Evolutionary conservation across 2,797 vertebrate species (phyloP).

Genomic region (Malurus leucopterus): DNA sequence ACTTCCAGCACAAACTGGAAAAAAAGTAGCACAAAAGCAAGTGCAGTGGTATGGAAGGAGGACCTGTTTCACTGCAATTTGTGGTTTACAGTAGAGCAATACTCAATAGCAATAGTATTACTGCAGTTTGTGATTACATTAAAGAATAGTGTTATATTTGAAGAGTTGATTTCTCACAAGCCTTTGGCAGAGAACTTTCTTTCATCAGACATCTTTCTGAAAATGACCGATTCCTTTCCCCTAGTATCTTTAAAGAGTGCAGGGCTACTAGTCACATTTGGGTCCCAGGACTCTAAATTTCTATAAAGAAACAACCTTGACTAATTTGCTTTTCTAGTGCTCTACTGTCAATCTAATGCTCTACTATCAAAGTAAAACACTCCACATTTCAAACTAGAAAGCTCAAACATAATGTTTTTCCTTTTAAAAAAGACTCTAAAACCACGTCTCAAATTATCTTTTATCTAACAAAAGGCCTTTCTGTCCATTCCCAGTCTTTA

Average conservation of each 20-base stretch:
- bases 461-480: background rate
- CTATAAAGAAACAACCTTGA: background rate
- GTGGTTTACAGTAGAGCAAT: background rate
- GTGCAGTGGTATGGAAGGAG: background rate
- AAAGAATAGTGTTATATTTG: background rate
- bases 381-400: background rate
- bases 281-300: background rate
- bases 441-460: fast-evolving
- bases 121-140: background rate
- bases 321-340: background rate
- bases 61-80: background rate
- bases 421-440: background rate
- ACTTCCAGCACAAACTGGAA: background rate
- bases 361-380: background rate
- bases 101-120: background rate
- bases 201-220: background rate
- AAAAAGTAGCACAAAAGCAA: background rate
- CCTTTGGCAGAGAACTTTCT: background rate
- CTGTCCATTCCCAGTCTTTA: background rate
- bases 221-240: background rate
- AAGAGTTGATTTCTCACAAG: background rate
- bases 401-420: background rate
- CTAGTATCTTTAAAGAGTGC: background rate
- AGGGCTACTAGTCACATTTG: background rate
- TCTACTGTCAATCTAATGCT: background rate